Base-by-base conservation (phyloP, 2,113 vertebrate species). In the Mustela lutreola region DNA sequence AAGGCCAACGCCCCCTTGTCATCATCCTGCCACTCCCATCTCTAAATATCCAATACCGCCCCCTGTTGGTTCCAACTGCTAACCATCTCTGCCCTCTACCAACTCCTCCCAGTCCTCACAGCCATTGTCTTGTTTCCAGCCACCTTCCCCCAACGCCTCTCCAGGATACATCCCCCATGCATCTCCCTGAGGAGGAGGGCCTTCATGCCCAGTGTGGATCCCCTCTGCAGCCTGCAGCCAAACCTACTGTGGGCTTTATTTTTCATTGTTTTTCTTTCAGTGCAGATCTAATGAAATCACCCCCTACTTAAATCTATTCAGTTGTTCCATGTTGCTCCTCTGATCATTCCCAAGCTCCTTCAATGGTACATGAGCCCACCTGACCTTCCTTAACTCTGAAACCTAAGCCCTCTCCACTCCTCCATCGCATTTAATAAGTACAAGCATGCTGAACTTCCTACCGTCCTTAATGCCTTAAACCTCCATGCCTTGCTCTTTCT, bases 371-470 rank as follows among this genome's bases (percentile, higher is more conserved):
- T 4, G 11, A 81, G 28, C 16, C n/a, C 2, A 16, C 10, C 67
- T 11, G 58, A 56, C 10, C 56, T 11, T 36, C 76, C 31, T 36
- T 36, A 3, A 36, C 7, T 82, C 83, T 24, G 8, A 58, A 31
- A 31, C 3, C 11, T 14, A n/a, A 82, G 45, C 28, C 70, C 21
- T n/a, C n/a, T 19, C 24, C 45, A 9, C n/a, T 33, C 39, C 85
- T 48, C 63, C 36, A 36, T 10, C n/a, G 2, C n/a, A 73, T 0
- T 0, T 42, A 15, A 16, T 18, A 48, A 19, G 7, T 58, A 8
- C 0, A 1, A 33, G 31, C 26, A 60, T 6, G 7, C 18, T 16
- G 33, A 60, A 53, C 18, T 50, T 31, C 85, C 22, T 1, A 39
- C 21, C 2, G 28, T 4, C 9, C 50, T 53, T 3, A 18, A 60